Base-by-base conservation (phyloP, 2,888 invertebrate genomes). In the Parnassius glacialis region DNA sequence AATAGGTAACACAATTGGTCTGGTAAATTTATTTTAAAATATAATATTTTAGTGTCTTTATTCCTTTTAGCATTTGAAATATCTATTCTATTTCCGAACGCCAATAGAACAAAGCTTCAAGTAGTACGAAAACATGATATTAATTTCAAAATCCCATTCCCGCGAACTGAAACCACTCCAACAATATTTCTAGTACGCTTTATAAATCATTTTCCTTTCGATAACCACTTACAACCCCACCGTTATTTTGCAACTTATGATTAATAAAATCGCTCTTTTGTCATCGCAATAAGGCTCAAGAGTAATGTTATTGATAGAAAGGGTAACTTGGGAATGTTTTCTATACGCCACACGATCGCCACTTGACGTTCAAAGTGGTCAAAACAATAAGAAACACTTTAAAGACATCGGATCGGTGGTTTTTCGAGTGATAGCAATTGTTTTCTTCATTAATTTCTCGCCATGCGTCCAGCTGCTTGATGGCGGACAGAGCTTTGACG, bases 331-430 rank as follows among this genome's bases (percentile, higher is more conserved):
- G 75, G 69, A 47, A 67, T 70, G 64, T 69, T 71, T 71, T 70
- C 74, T 72, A 48, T 54, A 73, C 74, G 84, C 84, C 79, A 84
- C 72, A 79, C 84, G 88, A 89, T 87, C 81, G 80, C 77, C 82
- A 80, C 90, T 90, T 88, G 87, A 89, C 86, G 71, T 80, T 77
- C 67, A 77, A 78, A 76, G 76, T 80, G 84, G 83, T 84, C 81
- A 85, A 85, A 85, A 88, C 85, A 87, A 82, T 76, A 79, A 79
- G 81, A 80, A 81, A 80, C 80, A 80, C 79, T 81, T 81, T 70
- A 75, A 76, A 83, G 85, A 85, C 74, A 83, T 73, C 83, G 90
- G 80, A 71, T 83, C 83, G 74, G 69, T 90, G 87, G 64, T 58
- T 87, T 82, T 71, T 81, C 70, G 67, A 90, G 88, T 70, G 69